Evolutionary conservation across 2,888 invertebrate genomes (phyloP).

Genomic region (Noctuana brunneofusca): DNA sequence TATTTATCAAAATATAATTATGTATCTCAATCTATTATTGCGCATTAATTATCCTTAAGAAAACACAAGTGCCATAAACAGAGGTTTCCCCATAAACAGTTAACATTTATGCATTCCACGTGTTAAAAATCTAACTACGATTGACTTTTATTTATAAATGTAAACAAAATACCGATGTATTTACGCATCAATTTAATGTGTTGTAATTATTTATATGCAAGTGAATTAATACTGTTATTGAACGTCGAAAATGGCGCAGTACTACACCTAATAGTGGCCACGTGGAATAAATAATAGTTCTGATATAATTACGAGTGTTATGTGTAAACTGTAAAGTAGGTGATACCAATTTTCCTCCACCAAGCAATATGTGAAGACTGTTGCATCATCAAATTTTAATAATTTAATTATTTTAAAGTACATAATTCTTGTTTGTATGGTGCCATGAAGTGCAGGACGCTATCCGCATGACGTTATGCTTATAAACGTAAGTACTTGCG

Average conservation of each 20-base stretch:
- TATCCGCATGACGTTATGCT: no score
- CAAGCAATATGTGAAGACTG: constrained; percentile 3
- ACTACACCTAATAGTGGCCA: constrained; percentile 11
- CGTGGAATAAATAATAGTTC: constrained; percentile 23
- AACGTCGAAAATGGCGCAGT: constrained; percentile 33
- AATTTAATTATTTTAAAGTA: background rate
- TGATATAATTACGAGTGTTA: background rate
- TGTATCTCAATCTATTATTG: no score
- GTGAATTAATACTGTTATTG: no score
- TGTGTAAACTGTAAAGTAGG: background rate
- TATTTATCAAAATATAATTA: no score
- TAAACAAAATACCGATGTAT: constrained; percentile 14
- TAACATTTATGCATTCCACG: constrained; percentile 15
- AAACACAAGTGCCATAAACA: background rate
- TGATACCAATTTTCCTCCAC: background rate
- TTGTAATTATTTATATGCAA: constrained; percentile 1
- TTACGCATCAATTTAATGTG: constrained; percentile 28
- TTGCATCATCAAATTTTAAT: constrained; percentile 19
- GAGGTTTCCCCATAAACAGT: background rate
- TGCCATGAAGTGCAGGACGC: no score
- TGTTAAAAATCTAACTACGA: constrained; percentile 33
- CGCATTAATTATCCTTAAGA: no score
- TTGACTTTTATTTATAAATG: constrained; percentile 11
- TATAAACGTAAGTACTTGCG: no score
- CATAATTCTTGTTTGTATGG: background rate